Evolutionary conservation across 2,113 vertebrate species (phyloP), one percentile per base, ranked within the genome.

Genomic region (Orthonyx spaldingii): DNA sequence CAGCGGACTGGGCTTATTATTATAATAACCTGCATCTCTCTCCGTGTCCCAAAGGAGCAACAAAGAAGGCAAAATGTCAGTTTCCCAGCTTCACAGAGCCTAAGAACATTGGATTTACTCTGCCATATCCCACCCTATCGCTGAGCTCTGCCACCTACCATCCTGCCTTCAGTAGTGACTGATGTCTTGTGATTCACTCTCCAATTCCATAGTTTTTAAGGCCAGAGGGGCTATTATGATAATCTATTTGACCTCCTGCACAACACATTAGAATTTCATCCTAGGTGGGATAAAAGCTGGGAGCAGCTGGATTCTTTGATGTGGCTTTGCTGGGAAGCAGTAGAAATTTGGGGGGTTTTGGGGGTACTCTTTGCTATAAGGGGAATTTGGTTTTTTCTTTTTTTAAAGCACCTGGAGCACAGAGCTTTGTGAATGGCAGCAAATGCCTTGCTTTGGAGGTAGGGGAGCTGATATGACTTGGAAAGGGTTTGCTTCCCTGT

Each of bases 41-140:
- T 66, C 3, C 0, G 8, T 91, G 94, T 94, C 91, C 91, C 95
- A 84, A 28, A 95, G 88, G 92, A 63, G 52, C 84, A 89, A 92
- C 95, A 94, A 96, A 94, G 76, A 89, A 93, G 92, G 93, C 90
- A 95, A 90, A 94, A 95, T 95, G 96, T 96, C 95, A 89, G 37
- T 81, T 96, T 95, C 90, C 50, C 94, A 92, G 90, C 93, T 92
- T 95, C 88, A 76, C 46, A 61, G 7, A 0, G 64, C 69, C 90
- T 68, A 92, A 93, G 86, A 96, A 93, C 93, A 76, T 92, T 5
- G 24, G 94, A 93, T 93, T 93, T 93, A 50, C 77, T 72, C 88
- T 92, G 60, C 61, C 24, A 3, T 64, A 72, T 92, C 93, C 65
- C 88, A 87, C 52, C 60, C 80, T 52, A 41, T 82, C 53, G 14